Base-by-base conservation (phyloP, 2,888 invertebrate genomes). In the Ametastegia equiseti region DNA sequence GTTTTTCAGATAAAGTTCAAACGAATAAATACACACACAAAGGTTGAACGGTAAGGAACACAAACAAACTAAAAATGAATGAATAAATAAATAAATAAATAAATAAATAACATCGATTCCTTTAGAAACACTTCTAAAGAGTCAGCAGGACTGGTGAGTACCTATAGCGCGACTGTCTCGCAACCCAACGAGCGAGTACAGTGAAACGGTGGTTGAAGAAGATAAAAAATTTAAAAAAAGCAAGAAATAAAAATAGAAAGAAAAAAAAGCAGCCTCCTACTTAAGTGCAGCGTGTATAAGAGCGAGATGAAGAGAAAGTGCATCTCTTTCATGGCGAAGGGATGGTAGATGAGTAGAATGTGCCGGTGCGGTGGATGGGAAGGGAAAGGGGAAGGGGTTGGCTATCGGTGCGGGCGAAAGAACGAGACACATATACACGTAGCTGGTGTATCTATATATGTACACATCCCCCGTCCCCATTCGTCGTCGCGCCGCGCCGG, bases 291-390 rank as follows among this genome's bases (percentile, higher is more conserved):
- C 60, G 60, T 36, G 65, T 67, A 67, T 36, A 67, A 39, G 60
- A 60, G 65, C 65, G 65, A 67, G 65, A 67, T 67, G 65, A 67
- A 67, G 65, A 67, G 65, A 67, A 67, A 67, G 65, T 67, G 65
- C 65, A 67, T 67, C 65, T 39, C 39, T 67, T 67, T 67, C 65
- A 67, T 39, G 36, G 39, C 19, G 36, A 67, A 67, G 65, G 65
- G 65, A 67, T 67, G 30, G 36, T 47, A 47, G 80, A 69, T 47
- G 15, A 39, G 80, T 50, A 39, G 71, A 45, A 42, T 19, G 65
- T 54, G 81, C 30, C 60, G 60, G 5, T 42, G 2, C 19, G 5
- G 77, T 57, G 77, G 23, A 80, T 30, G 42, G 54, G 82, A 57
- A 79, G 77, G 80, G 1, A 78, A 77, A 80, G 1, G 47, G 3